Evolutionary conservation across 2,888 invertebrate genomes (phyloP), one percentile per base, ranked within the genome.

Genomic region (Pelosia muscerda): DNA sequence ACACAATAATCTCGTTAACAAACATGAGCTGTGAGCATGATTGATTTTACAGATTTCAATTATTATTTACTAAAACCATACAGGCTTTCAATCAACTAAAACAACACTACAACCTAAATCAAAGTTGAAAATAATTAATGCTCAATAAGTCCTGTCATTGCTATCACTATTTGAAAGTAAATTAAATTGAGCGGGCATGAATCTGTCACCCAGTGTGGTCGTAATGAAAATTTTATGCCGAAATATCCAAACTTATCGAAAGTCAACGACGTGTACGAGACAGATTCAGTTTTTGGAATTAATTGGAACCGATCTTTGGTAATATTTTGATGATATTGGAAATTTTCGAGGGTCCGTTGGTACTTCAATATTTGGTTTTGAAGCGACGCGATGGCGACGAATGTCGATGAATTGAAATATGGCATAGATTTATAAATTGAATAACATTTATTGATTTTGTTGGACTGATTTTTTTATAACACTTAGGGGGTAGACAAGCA

Each of bases 181-280:
- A 85, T 85, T 85, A 84, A 84, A 83, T 77, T 71, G 68, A 60
- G 68, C 74, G 75, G 70, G 78, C 84, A 83, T 75, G 82, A 84
- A 82, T 78, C 80, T 81, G 84, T 84, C 79, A 73, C 11, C 57
- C 70, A 61, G 56, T 69, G 75, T 22, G 71, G 74, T 66, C 54
- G 72, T 76, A 77, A 79, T 79, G 77, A 77, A 78, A 77, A 79
- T 77, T 79, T 79, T 76, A 64, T 61, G 19, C 62, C 49, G 22
- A 57, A 69, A 57, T 57, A 62, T 26, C 61, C 61, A 68, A 75
- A 77, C 53, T 79, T 74, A 79, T 79, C 74, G 77, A 71, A 76
- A 75, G 67, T 71, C 73, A 60, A 38, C 64, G 69, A 75, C 79
- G 73, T 79, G 79, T 76, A 68, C 66, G 60, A 55, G 79, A 79